A percentile compares a stretch with the other conserved stretches of the same genome.
Evolutionary conservation across 2,888 invertebrate species (phyloP).

Genomic region (Boloria selene): DNA sequence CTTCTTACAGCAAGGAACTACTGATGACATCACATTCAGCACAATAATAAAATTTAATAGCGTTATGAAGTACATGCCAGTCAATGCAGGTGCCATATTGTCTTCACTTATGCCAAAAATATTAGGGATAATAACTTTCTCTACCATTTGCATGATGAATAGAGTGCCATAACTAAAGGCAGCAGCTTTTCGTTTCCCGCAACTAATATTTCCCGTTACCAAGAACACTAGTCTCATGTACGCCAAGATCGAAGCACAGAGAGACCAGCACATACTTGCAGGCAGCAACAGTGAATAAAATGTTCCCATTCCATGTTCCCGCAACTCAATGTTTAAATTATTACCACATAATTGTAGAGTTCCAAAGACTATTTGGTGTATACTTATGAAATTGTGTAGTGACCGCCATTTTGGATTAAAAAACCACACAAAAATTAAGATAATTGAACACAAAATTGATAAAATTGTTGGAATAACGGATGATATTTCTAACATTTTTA

Average conservation of each 20-base stretch:
- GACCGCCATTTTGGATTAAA: no score
- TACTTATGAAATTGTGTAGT: constrained; percentile 41
- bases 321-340: neutral
- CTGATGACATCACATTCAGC: no score
- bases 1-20: no score
- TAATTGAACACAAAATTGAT: constrained; percentile 35
- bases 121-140: constrained; percentile 19
- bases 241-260: constrained; percentile 39
- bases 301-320: neutral
- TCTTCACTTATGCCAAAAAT: constrained; percentile 4
- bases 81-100: neutral
- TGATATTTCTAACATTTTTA: neutral
- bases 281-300: constrained; percentile 28
- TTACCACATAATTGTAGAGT: constrained; percentile 36
- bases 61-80: constrained; percentile 28
- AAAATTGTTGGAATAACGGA: neutral
- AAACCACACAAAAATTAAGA: no score
- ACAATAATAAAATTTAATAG: no score
- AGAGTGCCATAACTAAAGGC: constrained; percentile 30
- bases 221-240: constrained; percentile 40
- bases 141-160: constrained; percentile 17
- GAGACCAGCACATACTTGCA: constrained; percentile 35
- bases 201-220: constrained; percentile 37
- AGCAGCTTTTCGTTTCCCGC: constrained; percentile 35
- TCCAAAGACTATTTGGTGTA: constrained; percentile 40